phyloP scores from a whole-genome alignment of 1,140 invertebrate species.

The Trinorchestia longiramus region DNA sequence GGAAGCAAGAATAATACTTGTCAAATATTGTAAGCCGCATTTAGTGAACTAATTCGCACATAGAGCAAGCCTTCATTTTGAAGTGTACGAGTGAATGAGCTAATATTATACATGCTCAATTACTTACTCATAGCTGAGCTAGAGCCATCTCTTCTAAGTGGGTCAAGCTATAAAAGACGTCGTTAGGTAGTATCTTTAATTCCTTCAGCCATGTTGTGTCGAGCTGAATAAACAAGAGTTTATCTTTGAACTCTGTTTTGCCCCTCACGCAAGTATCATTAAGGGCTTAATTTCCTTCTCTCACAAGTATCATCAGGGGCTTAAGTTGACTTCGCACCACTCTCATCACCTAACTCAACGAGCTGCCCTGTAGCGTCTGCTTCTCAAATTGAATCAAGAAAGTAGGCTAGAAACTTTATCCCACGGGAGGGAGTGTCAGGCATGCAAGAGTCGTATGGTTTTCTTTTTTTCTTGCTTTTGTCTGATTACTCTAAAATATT shows the following conservation, averaged over 20 bases:
- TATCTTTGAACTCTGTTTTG: not conserved
- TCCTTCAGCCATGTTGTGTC: slow-evolving; percentile 40
- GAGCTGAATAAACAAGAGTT: not conserved
- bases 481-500: not conserved
- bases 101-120: not conserved
- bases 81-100: not conserved
- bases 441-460: not conserved
- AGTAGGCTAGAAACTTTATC: slow-evolving; percentile 8
- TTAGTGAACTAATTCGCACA: not conserved
- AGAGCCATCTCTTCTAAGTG: not conserved
- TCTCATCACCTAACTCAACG: not conserved
- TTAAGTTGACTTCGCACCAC: not conserved
- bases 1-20: not conserved
- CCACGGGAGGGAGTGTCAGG: not conserved
- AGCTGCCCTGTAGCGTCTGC: not conserved
- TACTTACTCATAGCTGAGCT: not conserved
- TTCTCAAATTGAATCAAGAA: slow-evolving; percentile 37
- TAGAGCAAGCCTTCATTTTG: not conserved
- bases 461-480: not conserved
- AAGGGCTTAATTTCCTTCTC: not conserved
- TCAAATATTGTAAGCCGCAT: not conserved
- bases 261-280: not conserved
- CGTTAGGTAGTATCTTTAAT: slow-evolving; percentile 19
- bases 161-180: slow-evolving; percentile 28
- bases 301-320: not conserved